These are phyloP conservation scores for Xanthostigma xanthostigma DNA, from an alignment of 2,888 invertebrate species.

Conservation along the genomic window DNA sequence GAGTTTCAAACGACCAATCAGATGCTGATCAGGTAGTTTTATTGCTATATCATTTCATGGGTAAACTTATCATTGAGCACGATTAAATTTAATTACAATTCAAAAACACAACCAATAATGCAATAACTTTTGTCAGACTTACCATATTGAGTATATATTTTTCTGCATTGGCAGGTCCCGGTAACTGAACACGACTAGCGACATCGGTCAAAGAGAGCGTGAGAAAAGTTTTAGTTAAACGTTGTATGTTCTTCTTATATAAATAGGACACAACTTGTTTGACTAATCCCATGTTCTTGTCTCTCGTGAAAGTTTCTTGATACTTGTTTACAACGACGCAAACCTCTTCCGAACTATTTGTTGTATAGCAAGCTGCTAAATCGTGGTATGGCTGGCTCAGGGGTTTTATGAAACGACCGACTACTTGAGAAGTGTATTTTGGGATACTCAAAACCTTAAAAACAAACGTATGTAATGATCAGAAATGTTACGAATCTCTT, in stretches of 20 bases:
- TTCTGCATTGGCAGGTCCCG: slow-evolving; percentile 79
- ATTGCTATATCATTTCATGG: too few species aligned
- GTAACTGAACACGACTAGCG: slow-evolving; percentile 74
- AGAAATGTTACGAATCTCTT: background rate
- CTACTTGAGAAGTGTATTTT: slow-evolving; percentile 84
- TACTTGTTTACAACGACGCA: slow-evolving; percentile 57
- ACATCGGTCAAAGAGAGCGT: slow-evolving; percentile 81
- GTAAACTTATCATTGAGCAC: too few species aligned
- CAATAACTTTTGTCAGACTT: slow-evolving; percentile 17
- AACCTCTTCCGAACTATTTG: slow-evolving; percentile 57
- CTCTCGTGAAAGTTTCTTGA: slow-evolving; percentile 63
- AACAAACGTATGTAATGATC: slow-evolving; percentile 9
- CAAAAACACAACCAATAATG: background rate
- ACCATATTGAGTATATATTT: slow-evolving; percentile 92
- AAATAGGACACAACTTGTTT: slow-evolving; percentile 78
- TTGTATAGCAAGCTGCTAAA: slow-evolving; percentile 64
- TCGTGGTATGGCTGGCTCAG: slow-evolving; percentile 80
- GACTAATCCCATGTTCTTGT: slow-evolving; percentile 63
- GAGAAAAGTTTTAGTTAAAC: slow-evolving; percentile 86
- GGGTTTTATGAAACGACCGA: slow-evolving; percentile 71
- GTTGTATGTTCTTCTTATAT: slow-evolving; percentile 92
- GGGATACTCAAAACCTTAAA: slow-evolving; percentile 49
- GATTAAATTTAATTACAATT: too few species aligned
- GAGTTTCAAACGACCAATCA: too few species aligned
- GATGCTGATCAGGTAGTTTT: too few species aligned